Evolutionary conservation across 2,113 vertebrate genomes (phyloP).

Genomic region (Paramormyrops kingsleyae): DNA sequence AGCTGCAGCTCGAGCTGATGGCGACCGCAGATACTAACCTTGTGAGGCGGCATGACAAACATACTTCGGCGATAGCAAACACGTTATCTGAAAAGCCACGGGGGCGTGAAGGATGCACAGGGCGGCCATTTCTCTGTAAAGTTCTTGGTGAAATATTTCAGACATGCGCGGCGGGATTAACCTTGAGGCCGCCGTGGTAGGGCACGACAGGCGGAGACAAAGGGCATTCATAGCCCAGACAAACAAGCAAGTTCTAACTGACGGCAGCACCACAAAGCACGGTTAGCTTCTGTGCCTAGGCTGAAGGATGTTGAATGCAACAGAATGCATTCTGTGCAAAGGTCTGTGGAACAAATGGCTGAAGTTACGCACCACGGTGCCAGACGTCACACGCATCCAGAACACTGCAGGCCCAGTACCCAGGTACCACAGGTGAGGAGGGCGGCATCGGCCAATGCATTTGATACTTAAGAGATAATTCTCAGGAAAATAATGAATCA

Average conservation of each 20-base stretch:
- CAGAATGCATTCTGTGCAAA: not conserved
- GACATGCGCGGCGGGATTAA: not conserved
- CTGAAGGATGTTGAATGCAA: not conserved
- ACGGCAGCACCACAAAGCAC: not conserved
- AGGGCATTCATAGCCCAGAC: not conserved
- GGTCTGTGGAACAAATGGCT: not conserved
- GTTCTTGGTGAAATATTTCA: not conserved
- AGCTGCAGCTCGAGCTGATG: not conserved
- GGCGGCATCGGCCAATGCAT: not conserved
- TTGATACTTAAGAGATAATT: not conserved
- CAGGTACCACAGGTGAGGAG: not conserved
- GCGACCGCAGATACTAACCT: not conserved
- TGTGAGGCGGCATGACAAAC: not conserved
- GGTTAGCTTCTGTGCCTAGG: not conserved
- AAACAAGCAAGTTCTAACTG: not conserved
- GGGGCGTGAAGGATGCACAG: not conserved
- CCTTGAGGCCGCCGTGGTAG: not conserved
- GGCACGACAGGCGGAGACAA: not conserved
- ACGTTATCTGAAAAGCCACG: not conserved
- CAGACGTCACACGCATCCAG: not conserved
- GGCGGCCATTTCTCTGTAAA: not conserved
- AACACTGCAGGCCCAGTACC: not conserved
- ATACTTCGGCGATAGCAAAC: not conserved
- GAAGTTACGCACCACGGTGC: not conserved
- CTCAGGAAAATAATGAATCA: not conserved